Base-by-base conservation (phyloP, 1,140 invertebrate species). In the Tetramorium alpestre region DNA sequence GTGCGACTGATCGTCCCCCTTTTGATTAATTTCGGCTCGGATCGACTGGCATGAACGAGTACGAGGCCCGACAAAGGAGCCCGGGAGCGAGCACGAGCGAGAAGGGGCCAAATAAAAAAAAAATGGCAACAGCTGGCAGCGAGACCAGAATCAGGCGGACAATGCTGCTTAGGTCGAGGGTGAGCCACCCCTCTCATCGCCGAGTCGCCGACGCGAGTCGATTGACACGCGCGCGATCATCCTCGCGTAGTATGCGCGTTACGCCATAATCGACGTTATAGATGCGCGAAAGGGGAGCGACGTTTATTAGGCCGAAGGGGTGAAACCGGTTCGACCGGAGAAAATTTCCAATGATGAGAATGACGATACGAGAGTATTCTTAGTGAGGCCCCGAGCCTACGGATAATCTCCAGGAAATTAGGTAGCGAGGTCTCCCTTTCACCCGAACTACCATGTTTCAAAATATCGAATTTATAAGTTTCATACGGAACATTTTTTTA, bases 21-120 rank as follows among this genome's bases (percentile, higher is more conserved):
- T 93, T 93, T 93, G 92, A 93, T 93, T 90, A 93, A 92, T 93
- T 92, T 90, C 49, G 44, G 87, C 47, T 86, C 75, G 85, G 62
- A 91, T 91, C 82, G 87, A 47, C 77, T 84, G 80, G 62, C 84
- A 80, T 33, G 62, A 85, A 89, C 72, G 72, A 73, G 81, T 86
- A 88, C 87, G 89, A 64, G 54, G 75, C 64, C 73, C 82, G 64
- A 90, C 89, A 90, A 90, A 90, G 60, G 76, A 90, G 87, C 70
- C 56, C 65, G 49, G 25, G 22, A 67, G 22, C 41, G 56, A 54
- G 44, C 47, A 56, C 38, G 56, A 47, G 33, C 28, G 49, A 73
- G 85, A 28, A 62, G 44, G 65, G 38, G 62, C 41, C 22, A 58
- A 75, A 75, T 58, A 58, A 69, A 54, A 54, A 65, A 64, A 87